Conservation (phyloP, 2,888 invertebrate genomes). For the Drepana falcataria region DNA sequence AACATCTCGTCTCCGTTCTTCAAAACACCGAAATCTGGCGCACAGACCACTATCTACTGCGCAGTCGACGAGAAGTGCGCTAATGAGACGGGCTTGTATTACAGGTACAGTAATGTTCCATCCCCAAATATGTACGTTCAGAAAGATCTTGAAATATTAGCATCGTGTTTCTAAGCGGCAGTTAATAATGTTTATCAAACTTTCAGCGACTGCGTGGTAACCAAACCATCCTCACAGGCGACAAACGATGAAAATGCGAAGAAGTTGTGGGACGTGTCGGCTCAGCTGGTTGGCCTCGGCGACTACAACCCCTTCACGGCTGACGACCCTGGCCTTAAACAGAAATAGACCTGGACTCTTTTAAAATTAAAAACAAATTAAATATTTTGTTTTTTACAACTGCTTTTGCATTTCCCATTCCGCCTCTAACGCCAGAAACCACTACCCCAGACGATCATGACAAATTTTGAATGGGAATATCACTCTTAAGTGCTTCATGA, state of each 20-base stretch:
- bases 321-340: slow-evolving; percentile 35
- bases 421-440: too few relatives aligned
- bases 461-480: too few relatives aligned
- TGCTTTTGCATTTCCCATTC: too few relatives aligned
- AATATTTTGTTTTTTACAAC: too few relatives aligned
- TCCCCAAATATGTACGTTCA: too few relatives aligned
- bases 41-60: slow-evolving; percentile 86
- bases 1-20: slow-evolving; percentile 58
- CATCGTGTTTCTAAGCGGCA: too few relatives aligned
- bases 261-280: slow-evolving; percentile 80
- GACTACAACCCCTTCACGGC: slow-evolving; percentile 59
- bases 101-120: slow-evolving; percentile 45
- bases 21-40: slow-evolving; percentile 81
- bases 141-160: too few relatives aligned
- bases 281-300: slow-evolving; percentile 71
- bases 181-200: too few relatives aligned
- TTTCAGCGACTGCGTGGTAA: slow-evolving; percentile 79
- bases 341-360: slow-evolving; percentile 7
- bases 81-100: slow-evolving; percentile 77
- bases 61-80: slow-evolving; percentile 80
- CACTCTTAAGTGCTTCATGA: too few relatives aligned
- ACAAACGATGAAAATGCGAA: slow-evolving; percentile 69
- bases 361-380: too few relatives aligned
- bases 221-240: slow-evolving; percentile 57
- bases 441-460: too few relatives aligned